These are phyloP conservation scores for Drosophila incognita DNA, from an alignment of 2,888 invertebrate genomes.

Conservation along the genomic window DNA sequence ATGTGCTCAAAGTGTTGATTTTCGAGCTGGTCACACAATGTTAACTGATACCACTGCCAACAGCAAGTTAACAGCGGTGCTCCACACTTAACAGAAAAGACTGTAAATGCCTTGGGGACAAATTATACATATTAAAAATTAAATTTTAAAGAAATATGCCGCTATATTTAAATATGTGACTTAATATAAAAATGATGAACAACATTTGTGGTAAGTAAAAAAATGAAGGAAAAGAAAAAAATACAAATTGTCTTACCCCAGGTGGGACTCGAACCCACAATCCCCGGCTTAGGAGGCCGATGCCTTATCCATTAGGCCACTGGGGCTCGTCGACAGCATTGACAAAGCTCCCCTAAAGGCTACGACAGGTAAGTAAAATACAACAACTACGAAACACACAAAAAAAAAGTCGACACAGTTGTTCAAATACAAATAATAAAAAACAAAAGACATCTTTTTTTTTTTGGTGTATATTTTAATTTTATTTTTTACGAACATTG, in stretches of 20 bases:
- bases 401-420: constrained; percentile 25
- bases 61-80: constrained; percentile 11
- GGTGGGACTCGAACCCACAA: constrained; percentile 72
- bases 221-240: background rate
- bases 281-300: constrained; percentile 73
- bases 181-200: background rate
- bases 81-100: constrained; percentile 25
- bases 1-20: background rate
- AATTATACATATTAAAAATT: background rate
- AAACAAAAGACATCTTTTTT: background rate
- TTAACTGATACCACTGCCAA: constrained; percentile 10
- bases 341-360: constrained; percentile 26
- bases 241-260: constrained; percentile 28
- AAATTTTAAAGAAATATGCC: background rate
- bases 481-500: constrained; percentile 26
- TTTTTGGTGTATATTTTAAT: background rate
- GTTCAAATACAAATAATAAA: constrained; percentile 25
- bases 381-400: constrained; percentile 6
- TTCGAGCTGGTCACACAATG: constrained; percentile 11
- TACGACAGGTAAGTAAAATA: background rate
- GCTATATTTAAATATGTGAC: background rate
- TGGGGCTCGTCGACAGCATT: constrained; percentile 32
- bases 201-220: background rate
- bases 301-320: constrained; percentile 73
- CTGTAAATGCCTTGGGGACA: background rate